Evolutionary conservation across 2,888 invertebrate genomes (phyloP).

Genomic region (Clitarchus hookeri): DNA sequence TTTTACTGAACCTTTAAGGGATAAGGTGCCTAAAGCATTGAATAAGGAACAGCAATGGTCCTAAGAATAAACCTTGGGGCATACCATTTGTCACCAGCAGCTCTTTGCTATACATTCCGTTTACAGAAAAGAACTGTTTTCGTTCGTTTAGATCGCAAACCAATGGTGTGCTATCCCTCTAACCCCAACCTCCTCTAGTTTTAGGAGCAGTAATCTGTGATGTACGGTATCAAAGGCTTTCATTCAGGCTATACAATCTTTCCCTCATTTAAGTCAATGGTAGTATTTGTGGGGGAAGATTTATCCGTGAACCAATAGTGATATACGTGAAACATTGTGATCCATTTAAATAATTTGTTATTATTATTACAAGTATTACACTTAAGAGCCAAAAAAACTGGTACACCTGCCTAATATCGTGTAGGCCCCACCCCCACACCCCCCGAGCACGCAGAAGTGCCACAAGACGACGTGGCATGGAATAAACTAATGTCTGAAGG

Average conservation of each 20-base stretch:
- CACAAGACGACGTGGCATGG: too few species aligned
- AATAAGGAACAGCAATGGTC: not conserved
- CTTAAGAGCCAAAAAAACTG: too few species aligned
- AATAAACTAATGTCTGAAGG: too few species aligned
- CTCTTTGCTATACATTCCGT: not conserved
- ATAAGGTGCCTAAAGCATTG: not conserved
- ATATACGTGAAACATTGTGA: not conserved
- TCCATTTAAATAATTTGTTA: not conserved
- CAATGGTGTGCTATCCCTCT: not conserved
- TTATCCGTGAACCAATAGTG: not conserved
- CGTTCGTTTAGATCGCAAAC: not conserved
- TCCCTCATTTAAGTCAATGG: not conserved
- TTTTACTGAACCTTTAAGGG: not conserved
- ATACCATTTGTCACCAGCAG: not conserved
- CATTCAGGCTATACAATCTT: not conserved
- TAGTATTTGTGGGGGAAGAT: not conserved
- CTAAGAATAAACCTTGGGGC: not conserved
- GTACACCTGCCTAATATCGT: too few species aligned
- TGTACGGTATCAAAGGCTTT: not conserved
- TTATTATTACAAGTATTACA: too few species aligned
- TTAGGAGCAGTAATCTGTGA: not conserved
- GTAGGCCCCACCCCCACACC: too few species aligned
- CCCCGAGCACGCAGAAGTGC: too few species aligned
- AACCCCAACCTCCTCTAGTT: not conserved
- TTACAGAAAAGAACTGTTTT: not conserved